phyloP scores from a whole-genome alignment of 1,140 invertebrate genomes.

The Microplitis mediator region DNA sequence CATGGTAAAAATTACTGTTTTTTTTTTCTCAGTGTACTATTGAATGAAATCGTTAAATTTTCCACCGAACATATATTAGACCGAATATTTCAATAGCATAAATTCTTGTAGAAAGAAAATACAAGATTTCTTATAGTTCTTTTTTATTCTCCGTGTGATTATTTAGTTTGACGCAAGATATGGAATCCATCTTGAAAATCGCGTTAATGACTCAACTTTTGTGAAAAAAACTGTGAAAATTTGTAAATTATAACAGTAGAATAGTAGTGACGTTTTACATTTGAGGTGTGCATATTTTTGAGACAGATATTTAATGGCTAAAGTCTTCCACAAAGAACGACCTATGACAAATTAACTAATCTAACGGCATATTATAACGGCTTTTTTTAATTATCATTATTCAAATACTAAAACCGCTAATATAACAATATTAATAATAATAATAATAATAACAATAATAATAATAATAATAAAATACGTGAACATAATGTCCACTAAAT shows the following conservation, averaged over 20 bases:
- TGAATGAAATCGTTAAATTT: too few relatives aligned
- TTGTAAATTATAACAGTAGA: neutral
- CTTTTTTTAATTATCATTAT: constrained; percentile 31
- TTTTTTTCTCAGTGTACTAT: too few relatives aligned
- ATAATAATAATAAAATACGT: constrained; percentile 29
- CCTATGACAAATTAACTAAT: constrained; percentile 54
- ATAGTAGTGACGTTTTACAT: neutral
- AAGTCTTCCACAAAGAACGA: constrained; percentile 53
- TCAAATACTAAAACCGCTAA: constrained; percentile 33
- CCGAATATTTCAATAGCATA: too few relatives aligned
- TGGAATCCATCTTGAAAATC: too few relatives aligned
- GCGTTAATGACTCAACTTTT: too few relatives aligned
- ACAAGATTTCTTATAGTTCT: too few relatives aligned
- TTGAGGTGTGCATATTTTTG: neutral
- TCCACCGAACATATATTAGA: too few relatives aligned
- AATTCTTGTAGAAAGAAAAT: too few relatives aligned
- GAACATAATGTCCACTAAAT: constrained; percentile 18
- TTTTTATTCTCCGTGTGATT: too few relatives aligned
- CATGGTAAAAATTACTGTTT: too few relatives aligned
- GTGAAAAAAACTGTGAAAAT: neutral
- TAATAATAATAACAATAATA: constrained; percentile 11
- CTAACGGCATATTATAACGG: constrained; percentile 55
- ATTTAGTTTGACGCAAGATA: too few relatives aligned
- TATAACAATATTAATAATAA: constrained; percentile 20
- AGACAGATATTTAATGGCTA: neutral